Conservation (phyloP, 2,113 vertebrate genomes). For the Ciconia stormi region DNA sequence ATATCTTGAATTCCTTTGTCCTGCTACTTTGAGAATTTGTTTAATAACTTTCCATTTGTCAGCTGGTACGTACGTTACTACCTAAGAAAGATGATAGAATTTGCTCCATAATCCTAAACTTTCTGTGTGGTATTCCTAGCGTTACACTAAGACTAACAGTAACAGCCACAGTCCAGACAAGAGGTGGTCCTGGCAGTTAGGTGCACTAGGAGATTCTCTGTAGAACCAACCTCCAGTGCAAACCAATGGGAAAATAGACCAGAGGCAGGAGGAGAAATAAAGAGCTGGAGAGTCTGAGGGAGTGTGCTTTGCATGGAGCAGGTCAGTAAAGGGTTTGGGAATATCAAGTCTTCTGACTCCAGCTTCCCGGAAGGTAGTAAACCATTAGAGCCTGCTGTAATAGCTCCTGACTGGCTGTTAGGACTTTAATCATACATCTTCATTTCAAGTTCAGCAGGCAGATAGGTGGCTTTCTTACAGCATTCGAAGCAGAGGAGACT, state of each 20-base stretch:
- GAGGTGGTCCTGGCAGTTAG: not conserved
- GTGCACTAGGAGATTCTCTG: not conserved
- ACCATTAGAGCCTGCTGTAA: not conserved
- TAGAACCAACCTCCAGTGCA: not conserved
- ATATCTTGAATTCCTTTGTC: not conserved
- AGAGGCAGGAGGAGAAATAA: not conserved
- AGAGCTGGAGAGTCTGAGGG: not conserved
- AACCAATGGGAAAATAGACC: rapidly evolving
- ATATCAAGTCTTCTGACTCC: not conserved
- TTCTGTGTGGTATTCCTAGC: not conserved
- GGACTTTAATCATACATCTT: not conserved
- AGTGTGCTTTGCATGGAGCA: not conserved
- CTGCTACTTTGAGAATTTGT: not conserved
- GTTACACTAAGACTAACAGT: not conserved
- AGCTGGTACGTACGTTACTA: not conserved
- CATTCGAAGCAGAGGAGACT: not conserved
- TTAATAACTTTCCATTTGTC: not conserved
- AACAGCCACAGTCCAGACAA: not conserved
- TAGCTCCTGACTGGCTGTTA: not conserved
- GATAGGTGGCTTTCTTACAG: not conserved
- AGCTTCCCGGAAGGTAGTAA: not conserved
- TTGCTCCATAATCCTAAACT: not conserved
- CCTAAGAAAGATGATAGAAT: not conserved
- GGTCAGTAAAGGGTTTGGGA: not conserved
- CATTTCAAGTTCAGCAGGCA: not conserved